phyloP scores from a whole-genome alignment of 1,140 invertebrate species.

The Bombus cullumanus region DNA sequence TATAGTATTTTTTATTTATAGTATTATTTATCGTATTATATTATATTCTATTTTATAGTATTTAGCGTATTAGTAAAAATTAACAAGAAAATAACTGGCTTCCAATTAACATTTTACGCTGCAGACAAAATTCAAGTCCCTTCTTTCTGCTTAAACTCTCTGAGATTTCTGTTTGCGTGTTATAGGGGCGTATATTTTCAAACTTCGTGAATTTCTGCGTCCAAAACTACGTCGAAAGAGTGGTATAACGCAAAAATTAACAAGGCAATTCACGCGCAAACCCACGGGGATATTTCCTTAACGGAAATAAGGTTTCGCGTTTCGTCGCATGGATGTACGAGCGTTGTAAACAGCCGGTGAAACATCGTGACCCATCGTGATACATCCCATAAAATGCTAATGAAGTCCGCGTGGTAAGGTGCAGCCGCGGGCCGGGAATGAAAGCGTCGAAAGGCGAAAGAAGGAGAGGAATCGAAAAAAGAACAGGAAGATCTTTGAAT shows the following conservation, averaged over 20 bases:
- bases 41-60: too few relatives aligned
- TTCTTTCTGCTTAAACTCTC: too few relatives aligned
- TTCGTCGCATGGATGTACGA: neutral
- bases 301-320: neutral
- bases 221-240: too few relatives aligned
- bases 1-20: too few relatives aligned
- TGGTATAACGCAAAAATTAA: neutral
- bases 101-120: too few relatives aligned
- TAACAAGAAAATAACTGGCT: too few relatives aligned
- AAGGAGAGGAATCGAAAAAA: neutral
- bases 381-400: slow-evolving; percentile 72
- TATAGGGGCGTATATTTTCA: too few relatives aligned
- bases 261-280: neutral
- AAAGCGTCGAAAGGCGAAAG: slow-evolving; percentile 8
- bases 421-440: slow-evolving; percentile 30
- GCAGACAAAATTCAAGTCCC: too few relatives aligned
- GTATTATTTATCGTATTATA: too few relatives aligned
- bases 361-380: slow-evolving; percentile 46
- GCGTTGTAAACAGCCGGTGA: neutral
- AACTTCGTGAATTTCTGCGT: neutral
- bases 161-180: too few relatives aligned
- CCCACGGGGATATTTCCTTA: neutral
- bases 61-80: too few relatives aligned
- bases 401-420: slow-evolving; percentile 69
- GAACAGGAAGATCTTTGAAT: slow-evolving; percentile 29